Conservation (phyloP, 2,888 invertebrate species). For the Helleia helle region DNA sequence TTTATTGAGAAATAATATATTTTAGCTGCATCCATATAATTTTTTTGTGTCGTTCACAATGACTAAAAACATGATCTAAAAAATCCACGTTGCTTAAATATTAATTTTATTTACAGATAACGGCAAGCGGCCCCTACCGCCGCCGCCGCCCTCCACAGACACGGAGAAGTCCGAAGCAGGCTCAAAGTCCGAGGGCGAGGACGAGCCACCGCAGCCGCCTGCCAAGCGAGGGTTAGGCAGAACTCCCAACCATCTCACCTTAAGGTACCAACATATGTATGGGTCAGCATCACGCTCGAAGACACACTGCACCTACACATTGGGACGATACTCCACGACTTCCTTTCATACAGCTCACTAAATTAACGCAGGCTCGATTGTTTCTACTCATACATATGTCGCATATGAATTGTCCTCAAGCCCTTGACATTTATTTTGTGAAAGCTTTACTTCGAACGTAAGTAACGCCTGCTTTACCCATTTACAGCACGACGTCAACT, state of each 20-base stretch:
- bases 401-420: slow-evolving; percentile 20
- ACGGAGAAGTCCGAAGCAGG: slow-evolving; percentile 76
- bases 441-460: slow-evolving; percentile 9
- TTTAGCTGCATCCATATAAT: too few species aligned
- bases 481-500: slow-evolving; percentile 91
- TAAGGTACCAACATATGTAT: slow-evolving; percentile 77
- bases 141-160: slow-evolving; percentile 52
- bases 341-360: slow-evolving; percentile 22
- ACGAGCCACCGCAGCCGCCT: slow-evolving; percentile 80
- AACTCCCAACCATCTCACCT: slow-evolving; percentile 94
- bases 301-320: slow-evolving; percentile 34
- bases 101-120: slow-evolving; percentile 24
- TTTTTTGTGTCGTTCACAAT: too few species aligned
- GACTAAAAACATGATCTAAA: too few species aligned
- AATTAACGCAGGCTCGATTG: slow-evolving; percentile 45
- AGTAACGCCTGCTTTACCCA: background rate
- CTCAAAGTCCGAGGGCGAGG: slow-evolving; percentile 91
- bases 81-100: too few species aligned
- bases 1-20: too few species aligned
- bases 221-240: slow-evolving; percentile 83
- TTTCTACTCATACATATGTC: slow-evolving; percentile 60
- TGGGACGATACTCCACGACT: slow-evolving; percentile 17
- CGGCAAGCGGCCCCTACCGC: slow-evolving; percentile 15
- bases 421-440: slow-evolving; percentile 3
- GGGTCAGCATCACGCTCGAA: slow-evolving; percentile 35